A percentile compares a stretch with the other conserved stretches of the same genome.
Evolutionary conservation across 2,113 vertebrate genomes (phyloP).

Genomic region (Indicator indicator): DNA sequence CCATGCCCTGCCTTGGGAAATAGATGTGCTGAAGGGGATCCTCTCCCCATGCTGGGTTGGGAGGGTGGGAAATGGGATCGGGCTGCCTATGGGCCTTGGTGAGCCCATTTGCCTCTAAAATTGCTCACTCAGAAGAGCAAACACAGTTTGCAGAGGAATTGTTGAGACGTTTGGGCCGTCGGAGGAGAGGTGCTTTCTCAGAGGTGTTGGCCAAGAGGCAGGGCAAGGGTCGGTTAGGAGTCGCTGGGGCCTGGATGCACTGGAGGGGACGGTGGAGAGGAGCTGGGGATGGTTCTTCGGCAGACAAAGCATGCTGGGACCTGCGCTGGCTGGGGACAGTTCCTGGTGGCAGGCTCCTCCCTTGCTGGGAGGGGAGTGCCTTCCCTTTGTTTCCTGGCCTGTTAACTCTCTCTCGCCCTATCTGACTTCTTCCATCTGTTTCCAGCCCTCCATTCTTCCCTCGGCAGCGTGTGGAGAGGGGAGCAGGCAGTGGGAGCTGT

Average conservation of each 20-base stretch:
- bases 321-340: constrained; percentile 48
- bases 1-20: not conserved
- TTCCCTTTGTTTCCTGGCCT: constrained; percentile 73
- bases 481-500: not conserved
- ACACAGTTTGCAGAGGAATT: not conserved
- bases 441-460: constrained; percentile 27
- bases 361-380: constrained; percentile 52
- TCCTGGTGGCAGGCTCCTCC: constrained; percentile 70
- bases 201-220: not conserved
- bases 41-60: accelerated
- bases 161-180: accelerated
- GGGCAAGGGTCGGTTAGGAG: not conserved
- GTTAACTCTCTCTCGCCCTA: constrained; percentile 72
- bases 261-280: not conserved
- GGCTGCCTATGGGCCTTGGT: not conserved
- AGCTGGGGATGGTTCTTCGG: not conserved
- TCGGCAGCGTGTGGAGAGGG: not conserved
- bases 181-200: not conserved
- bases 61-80: not conserved
- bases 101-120: not conserved
- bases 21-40: not conserved
- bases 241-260: accelerated
- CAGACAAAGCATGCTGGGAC: constrained; percentile 69
- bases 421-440: constrained; percentile 69
- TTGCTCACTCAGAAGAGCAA: not conserved